phyloP scores from a whole-genome alignment of 2,797 vertebrate species.

The Microctenopoma stevenorrisi region DNA sequence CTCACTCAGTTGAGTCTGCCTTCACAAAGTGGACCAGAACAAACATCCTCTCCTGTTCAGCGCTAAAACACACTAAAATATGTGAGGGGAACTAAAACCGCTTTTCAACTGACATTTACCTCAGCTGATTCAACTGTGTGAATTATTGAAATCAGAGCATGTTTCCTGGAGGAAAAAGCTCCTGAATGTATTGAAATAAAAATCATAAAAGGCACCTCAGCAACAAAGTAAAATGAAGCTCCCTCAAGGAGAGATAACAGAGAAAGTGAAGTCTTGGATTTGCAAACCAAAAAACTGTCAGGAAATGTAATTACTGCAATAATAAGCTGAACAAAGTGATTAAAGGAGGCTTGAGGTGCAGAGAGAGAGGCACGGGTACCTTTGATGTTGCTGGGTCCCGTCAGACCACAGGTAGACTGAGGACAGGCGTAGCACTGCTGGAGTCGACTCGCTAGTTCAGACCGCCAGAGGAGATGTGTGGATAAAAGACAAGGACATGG shows the following conservation, averaged over 20 bases:
- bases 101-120: constrained; percentile 46
- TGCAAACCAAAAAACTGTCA: constrained; percentile 46
- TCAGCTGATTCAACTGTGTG: constrained; percentile 40
- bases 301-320: constrained; percentile 70
- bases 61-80: constrained; percentile 31
- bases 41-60: constrained; percentile 19
- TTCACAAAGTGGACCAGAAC: constrained; percentile 47
- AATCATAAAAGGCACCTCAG: constrained; percentile 54
- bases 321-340: constrained; percentile 72
- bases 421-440: constrained; percentile 56
- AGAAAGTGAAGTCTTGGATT: constrained; percentile 54
- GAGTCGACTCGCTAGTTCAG: constrained; percentile 63
- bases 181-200: constrained; percentile 50
- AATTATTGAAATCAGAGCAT: constrained; percentile 67
- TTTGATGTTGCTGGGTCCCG: constrained; percentile 73
- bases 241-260: constrained; percentile 51
- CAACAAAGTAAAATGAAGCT: constrained; percentile 44
- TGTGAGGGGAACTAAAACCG: constrained; percentile 31
- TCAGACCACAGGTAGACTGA: constrained; percentile 68
- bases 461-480: constrained; percentile 65
- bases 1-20: constrained; percentile 47
- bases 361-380: constrained; percentile 66
- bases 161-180: constrained; percentile 41
- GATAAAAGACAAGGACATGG: constrained; percentile 49
- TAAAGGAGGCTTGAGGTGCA: constrained; percentile 65